These are phyloP conservation scores for Platyrinchus mystaceus DNA, from an alignment of 2,797 vertebrate species.

Conservation along the genomic window DNA sequence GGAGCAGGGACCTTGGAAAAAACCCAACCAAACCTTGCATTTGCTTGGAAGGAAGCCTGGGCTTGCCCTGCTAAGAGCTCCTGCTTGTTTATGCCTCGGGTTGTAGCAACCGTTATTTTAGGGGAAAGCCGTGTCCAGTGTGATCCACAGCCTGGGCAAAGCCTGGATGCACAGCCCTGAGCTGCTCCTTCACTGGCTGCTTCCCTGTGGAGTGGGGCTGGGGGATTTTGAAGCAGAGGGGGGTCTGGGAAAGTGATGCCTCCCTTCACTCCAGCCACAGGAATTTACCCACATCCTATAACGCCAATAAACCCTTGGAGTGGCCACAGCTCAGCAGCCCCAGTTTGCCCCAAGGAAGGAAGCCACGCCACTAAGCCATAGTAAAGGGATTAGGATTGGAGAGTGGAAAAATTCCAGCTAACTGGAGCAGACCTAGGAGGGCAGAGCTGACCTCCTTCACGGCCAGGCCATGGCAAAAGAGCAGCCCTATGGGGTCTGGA, in stretches of 20 bases:
- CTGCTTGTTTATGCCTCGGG: slow-evolving; percentile 1
- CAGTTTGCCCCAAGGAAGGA: background rate
- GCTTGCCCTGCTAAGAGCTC: background rate
- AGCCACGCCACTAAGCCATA: background rate
- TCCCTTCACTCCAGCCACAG: background rate
- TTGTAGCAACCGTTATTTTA: slow-evolving; percentile 1
- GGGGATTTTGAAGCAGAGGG: background rate
- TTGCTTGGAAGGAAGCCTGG: slow-evolving; percentile 31
- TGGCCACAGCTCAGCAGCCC: background rate
- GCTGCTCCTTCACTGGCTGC: background rate
- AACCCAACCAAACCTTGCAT: background rate
- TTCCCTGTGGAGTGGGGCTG: background rate
- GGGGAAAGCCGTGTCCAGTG: accelerated
- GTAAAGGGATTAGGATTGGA: slow-evolving; percentile 6
- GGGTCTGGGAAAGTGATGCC: background rate
- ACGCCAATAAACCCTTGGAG: background rate
- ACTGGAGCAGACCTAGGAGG: background rate
- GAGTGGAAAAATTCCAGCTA: background rate
- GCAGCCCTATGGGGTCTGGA: accelerated
- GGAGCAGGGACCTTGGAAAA: slow-evolving; percentile 10
- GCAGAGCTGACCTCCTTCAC: background rate
- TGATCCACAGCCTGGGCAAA: background rate
- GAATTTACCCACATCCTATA: background rate
- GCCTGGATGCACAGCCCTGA: background rate
- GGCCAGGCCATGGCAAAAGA: accelerated